A percentile compares a stretch with the other conserved stretches of the same genome.
phyloP scores from a whole-genome alignment of 2,888 invertebrate species.

The Eudasyphora cyanicolor region DNA sequence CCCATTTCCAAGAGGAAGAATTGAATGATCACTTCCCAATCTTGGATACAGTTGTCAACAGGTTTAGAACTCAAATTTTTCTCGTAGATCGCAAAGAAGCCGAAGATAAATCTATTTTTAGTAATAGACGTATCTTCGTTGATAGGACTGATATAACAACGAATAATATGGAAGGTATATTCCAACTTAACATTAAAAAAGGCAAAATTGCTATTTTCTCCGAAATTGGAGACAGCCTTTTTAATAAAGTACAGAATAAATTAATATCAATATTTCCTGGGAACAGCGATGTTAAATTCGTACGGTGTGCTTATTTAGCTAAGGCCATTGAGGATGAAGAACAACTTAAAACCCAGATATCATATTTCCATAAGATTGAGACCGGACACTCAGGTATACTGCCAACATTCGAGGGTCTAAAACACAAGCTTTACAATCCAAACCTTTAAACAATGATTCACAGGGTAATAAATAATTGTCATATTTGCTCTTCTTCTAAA shows the following conservation, averaged over 20 bases:
- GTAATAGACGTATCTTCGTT: background rate
- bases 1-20: background rate
- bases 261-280: background rate
- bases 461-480: background rate
- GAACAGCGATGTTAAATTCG: no score
- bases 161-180: no score
- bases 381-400: constrained; percentile 51
- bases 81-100: background rate
- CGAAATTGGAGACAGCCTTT: background rate
- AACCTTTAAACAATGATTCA: background rate
- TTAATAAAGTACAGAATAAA: background rate
- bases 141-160: no score
- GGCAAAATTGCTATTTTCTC: no score
- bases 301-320: no score
- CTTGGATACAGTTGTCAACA: background rate
- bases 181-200: no score
- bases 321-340: background rate
- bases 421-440: background rate
- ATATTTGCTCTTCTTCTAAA: constrained; percentile 34
- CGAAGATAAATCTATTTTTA: no score
- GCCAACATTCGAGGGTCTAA: background rate
- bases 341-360: constrained; percentile 37
- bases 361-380: constrained; percentile 55
- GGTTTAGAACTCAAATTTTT: background rate
- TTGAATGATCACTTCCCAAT: background rate